Evolutionary conservation across 2,797 vertebrate genomes (phyloP).

Genomic region (Gouania willdenowi): DNA sequence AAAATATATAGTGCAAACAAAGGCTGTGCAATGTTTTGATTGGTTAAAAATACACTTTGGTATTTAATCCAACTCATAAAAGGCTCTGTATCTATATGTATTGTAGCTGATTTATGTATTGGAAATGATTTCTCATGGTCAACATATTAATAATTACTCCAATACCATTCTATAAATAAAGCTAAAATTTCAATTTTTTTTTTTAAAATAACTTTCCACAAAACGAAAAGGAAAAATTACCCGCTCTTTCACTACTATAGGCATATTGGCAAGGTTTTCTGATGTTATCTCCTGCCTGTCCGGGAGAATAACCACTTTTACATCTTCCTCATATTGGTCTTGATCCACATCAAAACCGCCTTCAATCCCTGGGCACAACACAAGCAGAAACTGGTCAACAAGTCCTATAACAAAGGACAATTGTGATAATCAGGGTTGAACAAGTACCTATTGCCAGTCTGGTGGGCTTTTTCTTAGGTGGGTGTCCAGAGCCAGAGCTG

Average conservation of each 20-base stretch:
- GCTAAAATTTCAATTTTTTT: too few species aligned
- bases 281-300: constrained; percentile 91
- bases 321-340: constrained; percentile 90
- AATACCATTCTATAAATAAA: too few species aligned
- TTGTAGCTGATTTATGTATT: too few species aligned
- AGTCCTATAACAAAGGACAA: not conserved
- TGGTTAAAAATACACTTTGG: too few species aligned
- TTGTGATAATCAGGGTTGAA: not conserved
- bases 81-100: too few species aligned
- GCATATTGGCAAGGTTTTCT: constrained; percentile 84
- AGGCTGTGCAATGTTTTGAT: too few species aligned
- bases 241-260: constrained; percentile 92
- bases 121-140: too few species aligned
- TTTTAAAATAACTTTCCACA: too few species aligned
- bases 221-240: constrained; percentile 75
- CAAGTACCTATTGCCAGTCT: constrained; percentile 87
- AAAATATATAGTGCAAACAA: too few species aligned
- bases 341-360: constrained; percentile 97
- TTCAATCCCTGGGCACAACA: constrained; percentile 80
- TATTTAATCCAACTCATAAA: too few species aligned
- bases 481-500: constrained; percentile 87
- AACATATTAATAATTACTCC: too few species aligned
- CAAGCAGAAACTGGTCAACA: too few species aligned
- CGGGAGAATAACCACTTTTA: constrained; percentile 94
- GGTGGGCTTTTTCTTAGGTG: constrained; percentile 97